A percentile compares a stretch with the other conserved stretches of the same genome.
Conservation (phyloP, 2,888 invertebrate species). For the Caenorhabditis angaria region DNA sequence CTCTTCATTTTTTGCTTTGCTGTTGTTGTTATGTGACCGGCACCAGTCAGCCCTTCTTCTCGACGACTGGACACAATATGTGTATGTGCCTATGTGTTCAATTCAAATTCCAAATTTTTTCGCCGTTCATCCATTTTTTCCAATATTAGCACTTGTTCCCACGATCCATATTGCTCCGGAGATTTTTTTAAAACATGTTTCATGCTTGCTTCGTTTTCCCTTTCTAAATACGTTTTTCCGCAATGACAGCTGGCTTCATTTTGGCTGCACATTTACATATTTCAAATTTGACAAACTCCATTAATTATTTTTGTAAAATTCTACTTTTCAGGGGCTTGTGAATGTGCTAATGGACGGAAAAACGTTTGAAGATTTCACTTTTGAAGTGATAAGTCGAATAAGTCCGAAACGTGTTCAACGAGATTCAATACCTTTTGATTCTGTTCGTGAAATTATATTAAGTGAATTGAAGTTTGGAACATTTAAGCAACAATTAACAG, state of each 20-base stretch:
- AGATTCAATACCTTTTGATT: slow-evolving; percentile 38
- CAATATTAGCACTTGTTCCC: no score
- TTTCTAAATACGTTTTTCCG: no score
- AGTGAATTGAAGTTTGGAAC: slow-evolving; percentile 13
- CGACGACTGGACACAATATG: not conserved
- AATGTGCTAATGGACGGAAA: slow-evolving; percentile 10
- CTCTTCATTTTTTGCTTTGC: not conserved
- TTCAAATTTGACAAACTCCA: no score
- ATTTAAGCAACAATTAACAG: not conserved
- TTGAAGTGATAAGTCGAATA: slow-evolving; percentile 30
- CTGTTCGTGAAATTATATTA: slow-evolving; percentile 35
- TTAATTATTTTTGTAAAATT: no score
- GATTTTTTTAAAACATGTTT: not conserved
- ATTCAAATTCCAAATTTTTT: no score
- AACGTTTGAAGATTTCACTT: slow-evolving; percentile 35
- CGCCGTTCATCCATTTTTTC: no score
- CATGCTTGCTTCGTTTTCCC: no score
- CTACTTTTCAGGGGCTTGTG: not conserved
- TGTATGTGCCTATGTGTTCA: not conserved
- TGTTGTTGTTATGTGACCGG: slow-evolving; percentile 8
- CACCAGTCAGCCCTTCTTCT: not conserved
- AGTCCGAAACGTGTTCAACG: slow-evolving; percentile 33
- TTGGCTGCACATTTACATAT: no score
- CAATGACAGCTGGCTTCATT: no score
- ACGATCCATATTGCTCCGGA: not conserved